Percentiles rank a stretch among this genome's conserved stretches.
phyloP scores from a whole-genome alignment of 2,797 vertebrate genomes.

The Poecilia gillii region DNA sequence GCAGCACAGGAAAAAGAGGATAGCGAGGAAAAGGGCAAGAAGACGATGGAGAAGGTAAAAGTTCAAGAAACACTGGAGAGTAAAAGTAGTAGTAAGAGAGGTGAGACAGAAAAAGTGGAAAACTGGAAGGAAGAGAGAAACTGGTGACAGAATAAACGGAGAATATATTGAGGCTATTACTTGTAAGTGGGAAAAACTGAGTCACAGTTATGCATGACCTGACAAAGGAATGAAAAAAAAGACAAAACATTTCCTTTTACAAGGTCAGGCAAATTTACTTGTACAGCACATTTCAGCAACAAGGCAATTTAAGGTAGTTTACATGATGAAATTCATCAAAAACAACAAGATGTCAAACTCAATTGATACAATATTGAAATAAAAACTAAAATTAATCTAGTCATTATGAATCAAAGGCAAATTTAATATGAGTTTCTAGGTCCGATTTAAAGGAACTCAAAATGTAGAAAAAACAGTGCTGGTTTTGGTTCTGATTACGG shows the following conservation, averaged over 20 bases:
- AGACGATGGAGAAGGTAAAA: conserved; percentile 17
- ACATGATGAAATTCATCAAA: neutral
- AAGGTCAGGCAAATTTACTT: neutral
- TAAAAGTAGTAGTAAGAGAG: conserved; percentile 5
- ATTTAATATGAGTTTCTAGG: no score
- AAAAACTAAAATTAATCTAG: no score
- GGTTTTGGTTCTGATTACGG: no score
- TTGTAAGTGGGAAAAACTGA: conserved; percentile 25
- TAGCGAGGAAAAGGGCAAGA: conserved; percentile 5
- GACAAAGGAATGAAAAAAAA: conserved; percentile 36
- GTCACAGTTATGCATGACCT: conserved; percentile 25
- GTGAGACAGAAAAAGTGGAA: neutral
- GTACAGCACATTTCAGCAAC: neutral
- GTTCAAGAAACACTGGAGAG: conserved; percentile 21
- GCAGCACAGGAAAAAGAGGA: conserved; percentile 11
- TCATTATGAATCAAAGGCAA: no score
- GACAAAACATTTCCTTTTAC: neutral
- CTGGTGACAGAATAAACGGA: neutral
- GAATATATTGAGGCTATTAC: neutral
- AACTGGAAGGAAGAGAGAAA: conserved; percentile 1
- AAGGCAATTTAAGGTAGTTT: neutral
- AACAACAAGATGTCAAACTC: neutral
- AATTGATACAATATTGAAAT: neutral
- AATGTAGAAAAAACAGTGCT: no score
- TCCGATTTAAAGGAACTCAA: neutral